These are phyloP conservation scores for Carabus problematicus DNA, from an alignment of 2,888 invertebrate genomes.

Conservation along the genomic window DNA sequence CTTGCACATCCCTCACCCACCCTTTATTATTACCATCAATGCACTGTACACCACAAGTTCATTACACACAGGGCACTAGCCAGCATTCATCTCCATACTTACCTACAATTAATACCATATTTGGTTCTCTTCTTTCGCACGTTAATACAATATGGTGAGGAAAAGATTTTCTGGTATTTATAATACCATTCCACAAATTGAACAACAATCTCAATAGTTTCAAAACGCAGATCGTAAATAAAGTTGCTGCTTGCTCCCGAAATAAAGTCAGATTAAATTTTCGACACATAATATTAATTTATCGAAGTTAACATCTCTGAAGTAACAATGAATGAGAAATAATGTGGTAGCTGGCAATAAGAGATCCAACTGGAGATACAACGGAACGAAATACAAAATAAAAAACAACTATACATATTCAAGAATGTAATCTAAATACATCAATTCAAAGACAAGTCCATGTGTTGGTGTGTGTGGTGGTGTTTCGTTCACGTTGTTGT, in stretches of 20 bases:
- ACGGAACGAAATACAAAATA: constrained; percentile 16
- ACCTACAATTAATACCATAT: no score
- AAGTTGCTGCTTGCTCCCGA: neutral
- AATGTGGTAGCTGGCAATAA: constrained; percentile 3
- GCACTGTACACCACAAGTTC: neutral
- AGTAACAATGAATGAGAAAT: neutral
- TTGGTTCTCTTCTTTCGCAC: no score
- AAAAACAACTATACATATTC: constrained; percentile 33
- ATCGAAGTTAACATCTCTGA: neutral
- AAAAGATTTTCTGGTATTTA: no score
- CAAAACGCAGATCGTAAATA: no score
- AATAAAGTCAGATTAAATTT: constrained; percentile 1
- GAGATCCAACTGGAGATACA: constrained; percentile 19
- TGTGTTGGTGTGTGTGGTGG: neutral
- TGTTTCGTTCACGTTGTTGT: neutral
- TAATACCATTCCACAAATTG: no score
- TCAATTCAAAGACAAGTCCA: constrained; percentile 32
- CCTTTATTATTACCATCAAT: constrained; percentile 5
- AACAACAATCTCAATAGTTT: no score
- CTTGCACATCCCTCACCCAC: neutral
- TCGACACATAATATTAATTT: constrained; percentile 14
- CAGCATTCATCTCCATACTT: neutral
- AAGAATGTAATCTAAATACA: constrained; percentile 42
- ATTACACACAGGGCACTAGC: neutral
- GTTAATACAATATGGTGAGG: no score